Evolutionary conservation across 2,888 invertebrate species (phyloP), one percentile per base, ranked within the genome.

Genomic region (Ormyrus pomaceus): DNA sequence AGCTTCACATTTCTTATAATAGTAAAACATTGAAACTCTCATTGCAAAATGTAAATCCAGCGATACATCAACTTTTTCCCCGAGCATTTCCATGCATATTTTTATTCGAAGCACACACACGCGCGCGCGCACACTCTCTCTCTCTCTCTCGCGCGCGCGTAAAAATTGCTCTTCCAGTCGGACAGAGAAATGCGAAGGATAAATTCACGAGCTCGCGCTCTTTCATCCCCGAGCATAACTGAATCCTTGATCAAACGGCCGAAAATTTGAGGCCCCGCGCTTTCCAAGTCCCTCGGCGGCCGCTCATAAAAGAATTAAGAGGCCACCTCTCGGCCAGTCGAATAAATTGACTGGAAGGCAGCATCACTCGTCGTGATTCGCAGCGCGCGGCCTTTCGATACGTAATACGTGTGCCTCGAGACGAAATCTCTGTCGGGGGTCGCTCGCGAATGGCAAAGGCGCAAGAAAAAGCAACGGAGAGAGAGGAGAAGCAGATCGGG

Each of bases 301-400:
- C 45, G 9, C 56, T 65, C 48, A 65, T 65, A 73, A 50, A 65
- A 65, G 58, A 48, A 56, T 65, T 58, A 64, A 56, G 73, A 58
- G 73, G 65, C 65, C 73, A 74, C 73, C 65, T 56, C 5, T n/a
- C 19, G n/a, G 58, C 56, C 48, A 19, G 8, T 58, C 7, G 19
- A 58, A 65, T 58, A 56, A 74, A 74, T 74, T 58, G 64, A 65
- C 56, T 65, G 73, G 65, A 58, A 65, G 19, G 19, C 19, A 19
- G 65, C 46, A 74, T 65, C 56, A 55, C 46, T 53, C 72, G 56
- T 11, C 19, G 48, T 48, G 62, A 53, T 50, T 45, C 46, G 61
- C 61, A 13, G 34, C 6, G 34, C 6, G 34, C 9, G n/a, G 13
- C 10, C 53, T 10, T 34, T 19, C 19, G 19, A 3, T 53, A 53